These are phyloP conservation scores for Pangasius krempfi DNA, from an alignment of 2,797 vertebrate species.

Conservation along the genomic window DNA sequence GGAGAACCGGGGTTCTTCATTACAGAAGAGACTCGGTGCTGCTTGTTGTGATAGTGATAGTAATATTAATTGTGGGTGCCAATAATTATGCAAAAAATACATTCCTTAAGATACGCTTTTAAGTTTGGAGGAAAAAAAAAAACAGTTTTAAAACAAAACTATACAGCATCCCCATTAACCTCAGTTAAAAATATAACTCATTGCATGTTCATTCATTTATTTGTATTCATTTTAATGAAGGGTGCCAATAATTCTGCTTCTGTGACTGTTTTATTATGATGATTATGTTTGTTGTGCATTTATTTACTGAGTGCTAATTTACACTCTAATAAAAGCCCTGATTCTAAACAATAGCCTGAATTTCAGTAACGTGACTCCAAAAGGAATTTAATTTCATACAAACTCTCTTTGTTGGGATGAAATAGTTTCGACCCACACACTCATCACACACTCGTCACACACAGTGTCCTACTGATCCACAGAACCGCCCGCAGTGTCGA, in stretches of 20 bases:
- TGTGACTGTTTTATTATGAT: background rate
- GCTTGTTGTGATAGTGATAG: background rate
- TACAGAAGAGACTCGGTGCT: no score
- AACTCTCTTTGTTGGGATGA: slow-evolving; percentile 47
- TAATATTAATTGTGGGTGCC: background rate
- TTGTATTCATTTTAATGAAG: background rate
- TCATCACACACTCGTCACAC: background rate
- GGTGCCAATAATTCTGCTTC: background rate
- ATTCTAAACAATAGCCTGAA: slow-evolving; percentile 21
- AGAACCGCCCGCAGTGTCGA: background rate
- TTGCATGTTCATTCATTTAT: background rate
- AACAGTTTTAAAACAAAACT: background rate
- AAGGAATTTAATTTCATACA: slow-evolving; percentile 43
- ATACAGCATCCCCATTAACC: background rate
- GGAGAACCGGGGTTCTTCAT: background rate
- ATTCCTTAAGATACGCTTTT: background rate
- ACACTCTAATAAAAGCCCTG: background rate
- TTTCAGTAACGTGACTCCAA: background rate
- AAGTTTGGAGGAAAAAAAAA: background rate
- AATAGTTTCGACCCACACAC: slow-evolving; percentile 49
- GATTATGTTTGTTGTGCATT: background rate
- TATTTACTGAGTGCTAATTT: background rate
- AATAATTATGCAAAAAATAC: background rate
- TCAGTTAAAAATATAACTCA: background rate
- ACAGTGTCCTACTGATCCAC: background rate